Evolutionary conservation across 2,888 invertebrate species (phyloP).

Genomic region (Rambutsinella grinnellia): DNA sequence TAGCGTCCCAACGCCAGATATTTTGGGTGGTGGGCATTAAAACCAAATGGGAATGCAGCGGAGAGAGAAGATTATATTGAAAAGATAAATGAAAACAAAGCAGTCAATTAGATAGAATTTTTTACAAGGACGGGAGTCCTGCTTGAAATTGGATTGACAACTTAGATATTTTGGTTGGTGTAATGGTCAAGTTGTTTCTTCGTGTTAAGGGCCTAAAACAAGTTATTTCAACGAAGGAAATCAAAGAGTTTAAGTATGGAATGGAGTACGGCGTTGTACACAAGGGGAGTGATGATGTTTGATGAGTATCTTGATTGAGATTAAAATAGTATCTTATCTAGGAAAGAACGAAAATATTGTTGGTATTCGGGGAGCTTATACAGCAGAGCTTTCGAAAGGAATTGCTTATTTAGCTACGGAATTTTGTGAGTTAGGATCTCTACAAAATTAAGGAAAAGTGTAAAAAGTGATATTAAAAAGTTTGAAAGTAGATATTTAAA

Average conservation of each 20-base stretch:
- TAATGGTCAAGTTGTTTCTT: no score
- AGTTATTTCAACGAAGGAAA: no score
- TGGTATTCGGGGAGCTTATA: neutral
- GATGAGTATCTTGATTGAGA: conserved; percentile 33
- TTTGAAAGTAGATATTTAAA: neutral
- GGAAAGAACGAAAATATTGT: conserved; percentile 10
- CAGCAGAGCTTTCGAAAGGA: conserved; percentile 1
- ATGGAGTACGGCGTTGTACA: no score
- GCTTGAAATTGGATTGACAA: no score
- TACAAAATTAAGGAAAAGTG: neutral
- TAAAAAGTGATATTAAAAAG: neutral
- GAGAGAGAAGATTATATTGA: conserved; percentile 34
- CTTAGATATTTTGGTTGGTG: no score
- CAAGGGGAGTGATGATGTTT: no score
- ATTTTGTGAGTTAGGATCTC: neutral
- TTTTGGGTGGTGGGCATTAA: conserved; percentile 54
- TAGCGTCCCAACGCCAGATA: conserved; percentile 16
- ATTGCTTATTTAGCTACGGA: neutral
- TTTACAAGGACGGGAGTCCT: no score
- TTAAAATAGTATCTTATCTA: conserved; percentile 42
- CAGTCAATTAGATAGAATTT: no score
- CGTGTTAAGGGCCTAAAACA: no score
- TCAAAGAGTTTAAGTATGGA: no score
- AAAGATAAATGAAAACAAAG: no score
- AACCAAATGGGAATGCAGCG: conserved; percentile 6